These are phyloP conservation scores for Athalia rosae DNA, from an alignment of 2,888 invertebrate species.

Conservation along the genomic window DNA sequence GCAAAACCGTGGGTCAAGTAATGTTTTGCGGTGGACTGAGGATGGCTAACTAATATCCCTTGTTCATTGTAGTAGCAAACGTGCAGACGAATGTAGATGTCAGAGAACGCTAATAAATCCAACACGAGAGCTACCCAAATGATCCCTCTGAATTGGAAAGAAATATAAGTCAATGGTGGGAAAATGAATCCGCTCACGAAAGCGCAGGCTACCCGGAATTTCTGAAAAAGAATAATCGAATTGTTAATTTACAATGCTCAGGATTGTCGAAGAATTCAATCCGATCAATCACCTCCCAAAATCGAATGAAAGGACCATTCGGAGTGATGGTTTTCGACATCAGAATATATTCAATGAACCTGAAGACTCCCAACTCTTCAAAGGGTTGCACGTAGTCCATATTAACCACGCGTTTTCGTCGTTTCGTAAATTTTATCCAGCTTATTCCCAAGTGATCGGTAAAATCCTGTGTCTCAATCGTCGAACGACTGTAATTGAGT, in stretches of 20 bases:
- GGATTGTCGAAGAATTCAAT: slow-evolving; percentile 47
- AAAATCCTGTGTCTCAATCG: slow-evolving; percentile 10
- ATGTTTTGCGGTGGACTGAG: slow-evolving; percentile 53
- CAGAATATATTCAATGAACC: slow-evolving; percentile 51
- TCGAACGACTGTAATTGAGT: slow-evolving; percentile 18
- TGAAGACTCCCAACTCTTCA: slow-evolving; percentile 15
- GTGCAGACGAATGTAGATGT: slow-evolving; percentile 56
- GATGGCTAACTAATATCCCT: slow-evolving; percentile 56
- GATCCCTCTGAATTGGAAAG: slow-evolving; percentile 23
- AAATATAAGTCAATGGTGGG: slow-evolving; percentile 24
- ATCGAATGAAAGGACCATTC: slow-evolving; percentile 54
- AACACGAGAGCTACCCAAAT: slow-evolving; percentile 1
- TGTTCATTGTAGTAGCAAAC: slow-evolving; percentile 57
- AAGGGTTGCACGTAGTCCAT: slow-evolving; percentile 53
- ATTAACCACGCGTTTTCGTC: slow-evolving; percentile 49
- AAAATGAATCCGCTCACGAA: slow-evolving; percentile 34
- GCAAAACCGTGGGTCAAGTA: slow-evolving; percentile 54
- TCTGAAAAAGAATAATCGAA: neutral
- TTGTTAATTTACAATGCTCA: too few species aligned
- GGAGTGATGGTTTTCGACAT: slow-evolving; percentile 56
- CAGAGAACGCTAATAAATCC: slow-evolving; percentile 30
- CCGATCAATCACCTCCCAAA: slow-evolving; percentile 55
- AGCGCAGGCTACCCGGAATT: slow-evolving; percentile 16
- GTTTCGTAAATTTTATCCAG: slow-evolving; percentile 55
- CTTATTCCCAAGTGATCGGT: slow-evolving; percentile 49